Evolutionary conservation across 2,797 vertebrate genomes (phyloP), one percentile per base, ranked within the genome.

Genomic region (Lutjanus argentimaculatus): DNA sequence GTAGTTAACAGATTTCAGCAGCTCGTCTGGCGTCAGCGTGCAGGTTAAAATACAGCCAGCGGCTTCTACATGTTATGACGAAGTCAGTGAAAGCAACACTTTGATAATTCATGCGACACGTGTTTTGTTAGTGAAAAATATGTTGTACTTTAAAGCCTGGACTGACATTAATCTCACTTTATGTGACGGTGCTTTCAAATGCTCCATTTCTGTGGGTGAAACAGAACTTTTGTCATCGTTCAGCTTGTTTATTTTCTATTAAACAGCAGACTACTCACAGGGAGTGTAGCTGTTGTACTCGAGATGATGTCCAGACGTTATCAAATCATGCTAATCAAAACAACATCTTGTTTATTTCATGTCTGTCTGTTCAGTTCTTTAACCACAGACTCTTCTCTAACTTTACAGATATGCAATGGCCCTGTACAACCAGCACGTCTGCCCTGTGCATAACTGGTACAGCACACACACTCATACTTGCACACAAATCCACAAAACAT

Each of bases 371-470:
- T 30, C 43, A 40, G 16, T 51, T 69, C 19, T 74, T 45, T 59
- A 9, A 62, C 52, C 6, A 30, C 67, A 16, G 9, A 7, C 48
- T 72, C 7, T 72, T 72, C 30, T 7, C 16, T 72, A 7, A 72
- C 48, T 77, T 72, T 43, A 16, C 92, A 96, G 96, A 88, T 96
- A 96, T 49, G 95, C 93, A 16, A 95, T 96, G 96, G 95, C 96
- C 63, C 87, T 96, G 72, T 94, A 95, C 92, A 96, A 96, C 90
- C 95, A 96, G 77, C 96, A 96, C 46, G 95, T 96, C 80, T 96
- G 96, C 82, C 95, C 96, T 1, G 94, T 96, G 85, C 85, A 95
- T 66, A 96, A 96, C 92, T 96, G 96, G 96, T 96, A 94, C 73
- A 64, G 5, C 79, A 55, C 67, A 22, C 79, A 49, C 61, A 45